Evolutionary conservation across 1,140 invertebrate genomes (phyloP).

Genomic region (Drosophila trapezifrons): DNA sequence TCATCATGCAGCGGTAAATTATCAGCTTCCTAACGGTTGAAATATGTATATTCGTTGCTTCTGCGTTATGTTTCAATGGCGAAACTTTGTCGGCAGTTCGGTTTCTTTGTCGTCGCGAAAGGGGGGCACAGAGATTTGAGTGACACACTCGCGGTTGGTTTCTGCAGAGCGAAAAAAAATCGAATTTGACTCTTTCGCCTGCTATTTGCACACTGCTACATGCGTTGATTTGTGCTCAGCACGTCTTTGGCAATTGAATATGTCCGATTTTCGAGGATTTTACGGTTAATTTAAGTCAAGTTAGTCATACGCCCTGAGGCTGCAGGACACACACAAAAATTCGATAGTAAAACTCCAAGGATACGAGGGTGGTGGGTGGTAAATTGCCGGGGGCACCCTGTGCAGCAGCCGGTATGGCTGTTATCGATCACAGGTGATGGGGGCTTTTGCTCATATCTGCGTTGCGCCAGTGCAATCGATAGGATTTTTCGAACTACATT

Average conservation of each 20-base stretch:
- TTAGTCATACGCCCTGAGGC: conserved; percentile 38
- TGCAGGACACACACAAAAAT: conserved; percentile 55
- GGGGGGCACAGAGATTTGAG: conserved; percentile 12
- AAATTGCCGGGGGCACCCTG: conserved; percentile 31
- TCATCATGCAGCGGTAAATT: conserved; percentile 42
- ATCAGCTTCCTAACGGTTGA: not conserved
- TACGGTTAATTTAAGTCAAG: conserved; percentile 6
- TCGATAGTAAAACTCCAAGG: conserved; percentile 69
- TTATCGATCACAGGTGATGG: conserved; percentile 31
- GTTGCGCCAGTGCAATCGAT: not conserved
- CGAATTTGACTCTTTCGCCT: not conserved
- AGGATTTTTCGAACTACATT: not conserved
- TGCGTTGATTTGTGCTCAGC: not conserved
- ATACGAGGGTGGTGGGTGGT: conserved; percentile 48
- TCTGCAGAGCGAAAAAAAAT: conserved; percentile 12
- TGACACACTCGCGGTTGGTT: conserved; percentile 33
- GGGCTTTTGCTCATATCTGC: conserved; percentile 5
- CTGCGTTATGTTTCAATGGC: not conserved
- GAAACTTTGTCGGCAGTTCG: not conserved
- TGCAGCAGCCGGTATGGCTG: conserved; percentile 41
- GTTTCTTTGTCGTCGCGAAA: conserved; percentile 16
- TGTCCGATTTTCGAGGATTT: conserved; percentile 3
- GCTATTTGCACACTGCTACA: conserved; percentile 10
- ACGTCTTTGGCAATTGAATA: not conserved
- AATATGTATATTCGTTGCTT: conserved; percentile 36